phyloP scores from a whole-genome alignment of 2,113 vertebrate species.

The Octodon degus region DNA sequence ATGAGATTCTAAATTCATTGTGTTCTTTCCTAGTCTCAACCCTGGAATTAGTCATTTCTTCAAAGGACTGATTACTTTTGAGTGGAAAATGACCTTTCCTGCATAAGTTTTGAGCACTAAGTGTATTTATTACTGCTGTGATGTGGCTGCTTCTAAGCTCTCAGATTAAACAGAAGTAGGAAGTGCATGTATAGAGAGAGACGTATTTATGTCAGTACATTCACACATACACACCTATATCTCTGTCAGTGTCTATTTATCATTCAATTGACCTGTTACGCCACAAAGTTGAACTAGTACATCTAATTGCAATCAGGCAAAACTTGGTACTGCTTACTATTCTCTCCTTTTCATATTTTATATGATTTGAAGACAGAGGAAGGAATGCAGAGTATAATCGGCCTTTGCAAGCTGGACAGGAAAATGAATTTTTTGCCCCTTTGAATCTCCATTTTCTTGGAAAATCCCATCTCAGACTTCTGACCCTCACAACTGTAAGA shows the following conservation, averaged over 20 bases:
- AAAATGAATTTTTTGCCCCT: neutral
- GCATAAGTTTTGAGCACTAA: conserved; percentile 11
- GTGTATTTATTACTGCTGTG: neutral
- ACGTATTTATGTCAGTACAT: neutral
- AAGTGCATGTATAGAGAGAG: neutral
- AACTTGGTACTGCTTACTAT: neutral
- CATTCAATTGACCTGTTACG: neutral
- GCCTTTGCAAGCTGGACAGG: neutral
- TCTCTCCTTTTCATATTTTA: neutral
- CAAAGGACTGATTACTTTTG: neutral
- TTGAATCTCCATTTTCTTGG: neutral
- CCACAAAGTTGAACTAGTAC: neutral
- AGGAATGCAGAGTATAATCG: neutral
- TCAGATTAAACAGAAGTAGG: neutral
- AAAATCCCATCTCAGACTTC: neutral
- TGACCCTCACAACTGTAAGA: neutral
- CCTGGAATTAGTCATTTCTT: neutral
- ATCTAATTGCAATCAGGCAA: neutral
- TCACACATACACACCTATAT: neutral
- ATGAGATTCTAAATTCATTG: neutral
- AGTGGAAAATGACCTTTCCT: neutral
- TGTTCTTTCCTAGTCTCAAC: neutral
- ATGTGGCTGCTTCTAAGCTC: neutral
- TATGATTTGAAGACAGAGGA: neutral
- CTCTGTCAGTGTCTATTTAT: neutral